A percentile compares a stretch with the other conserved stretches of the same genome.
These are phyloP conservation scores for Octopus bimaculoides DNA, from an alignment of 1,140 invertebrate genomes.

Conservation along the genomic window DNA sequence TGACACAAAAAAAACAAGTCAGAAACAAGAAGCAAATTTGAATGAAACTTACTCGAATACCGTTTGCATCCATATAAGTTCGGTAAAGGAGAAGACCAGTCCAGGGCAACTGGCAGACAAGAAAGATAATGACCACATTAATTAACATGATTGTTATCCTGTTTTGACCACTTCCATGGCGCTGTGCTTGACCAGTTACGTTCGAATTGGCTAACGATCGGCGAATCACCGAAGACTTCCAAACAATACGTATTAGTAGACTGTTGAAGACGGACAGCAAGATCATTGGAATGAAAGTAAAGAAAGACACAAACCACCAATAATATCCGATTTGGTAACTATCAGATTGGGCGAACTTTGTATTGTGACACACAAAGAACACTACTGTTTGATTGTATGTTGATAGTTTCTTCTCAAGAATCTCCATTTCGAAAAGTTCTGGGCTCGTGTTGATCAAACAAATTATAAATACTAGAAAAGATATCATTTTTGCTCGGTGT, in stretches of 20 bases:
- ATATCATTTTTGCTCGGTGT: conserved; percentile 38
- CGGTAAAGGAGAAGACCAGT: conserved; percentile 56
- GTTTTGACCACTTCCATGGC: conserved; percentile 41
- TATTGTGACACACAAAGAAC: conserved; percentile 31
- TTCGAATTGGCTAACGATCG: conserved; percentile 60
- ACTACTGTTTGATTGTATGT: not conserved
- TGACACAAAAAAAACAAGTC: too few relatives aligned
- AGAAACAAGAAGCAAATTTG: too few relatives aligned
- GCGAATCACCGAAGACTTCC: conserved; percentile 61
- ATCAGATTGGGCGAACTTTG: conserved; percentile 54
- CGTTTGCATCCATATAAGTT: conserved; percentile 28
- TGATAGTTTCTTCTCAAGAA: conserved; percentile 10
- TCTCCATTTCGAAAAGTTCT: conserved; percentile 41
- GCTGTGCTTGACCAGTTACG: conserved; percentile 27
- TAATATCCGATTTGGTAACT: conserved; percentile 67
- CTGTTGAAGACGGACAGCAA: conserved; percentile 72
- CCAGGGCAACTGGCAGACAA: conserved; percentile 72
- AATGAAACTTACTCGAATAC: conserved; percentile 21
- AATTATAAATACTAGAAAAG: conserved; percentile 25
- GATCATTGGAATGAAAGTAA: conserved; percentile 68
- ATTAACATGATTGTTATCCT: conserved; percentile 74
- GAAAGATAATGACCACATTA: conserved; percentile 72
- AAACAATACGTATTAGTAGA: conserved; percentile 69
- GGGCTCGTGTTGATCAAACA: conserved; percentile 40
- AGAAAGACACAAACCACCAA: conserved; percentile 67